Evolutionary conservation across 92 coral and sea anemone species (phyloP).

Genomic region (Actinostola sp.): DNA sequence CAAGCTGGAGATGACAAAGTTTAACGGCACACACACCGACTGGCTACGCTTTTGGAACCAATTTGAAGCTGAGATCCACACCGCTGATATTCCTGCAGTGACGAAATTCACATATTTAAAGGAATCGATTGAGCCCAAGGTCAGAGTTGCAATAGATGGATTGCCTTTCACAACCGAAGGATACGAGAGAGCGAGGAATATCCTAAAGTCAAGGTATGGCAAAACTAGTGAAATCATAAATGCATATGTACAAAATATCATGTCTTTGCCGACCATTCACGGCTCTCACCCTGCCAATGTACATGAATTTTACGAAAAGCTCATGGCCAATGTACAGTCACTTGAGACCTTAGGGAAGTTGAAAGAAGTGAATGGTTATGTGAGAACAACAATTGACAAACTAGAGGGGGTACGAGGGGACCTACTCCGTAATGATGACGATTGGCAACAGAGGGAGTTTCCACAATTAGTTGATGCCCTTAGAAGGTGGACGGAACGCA

Average conservation of each 20-base stretch:
- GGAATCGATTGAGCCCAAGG: conserved; percentile 8
- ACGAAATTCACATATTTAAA: conserved; percentile 1
- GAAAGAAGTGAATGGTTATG: conserved; percentile 62
- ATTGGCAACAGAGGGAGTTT: too few relatives aligned
- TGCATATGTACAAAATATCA: conserved; percentile 49
- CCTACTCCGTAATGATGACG: too few relatives aligned
- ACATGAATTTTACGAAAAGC: conserved; percentile 57
- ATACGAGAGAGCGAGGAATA: conserved; percentile 64
- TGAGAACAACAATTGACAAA: conserved; percentile 57
- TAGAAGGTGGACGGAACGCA: too few relatives aligned
- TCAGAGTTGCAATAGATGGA: neutral
- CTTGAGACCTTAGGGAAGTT: conserved; percentile 63
- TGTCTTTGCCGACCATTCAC: conserved; percentile 61
- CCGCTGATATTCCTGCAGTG: neutral
- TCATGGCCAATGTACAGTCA: conserved; percentile 60
- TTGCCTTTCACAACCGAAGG: conserved; percentile 31
- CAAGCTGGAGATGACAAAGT: too few relatives aligned
- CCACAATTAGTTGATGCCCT: too few relatives aligned
- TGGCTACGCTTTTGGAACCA: conserved; percentile 10
- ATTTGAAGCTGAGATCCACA: conserved; percentile 1
- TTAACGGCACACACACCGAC: too few relatives aligned
- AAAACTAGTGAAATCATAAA: conserved; percentile 70
- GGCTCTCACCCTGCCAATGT: conserved; percentile 60
- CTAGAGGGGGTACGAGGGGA: conserved; percentile 68
- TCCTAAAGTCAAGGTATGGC: conserved; percentile 58